Conservation (phyloP, 2,797 vertebrate species). For the Rhinatrema bivittatum region DNA sequence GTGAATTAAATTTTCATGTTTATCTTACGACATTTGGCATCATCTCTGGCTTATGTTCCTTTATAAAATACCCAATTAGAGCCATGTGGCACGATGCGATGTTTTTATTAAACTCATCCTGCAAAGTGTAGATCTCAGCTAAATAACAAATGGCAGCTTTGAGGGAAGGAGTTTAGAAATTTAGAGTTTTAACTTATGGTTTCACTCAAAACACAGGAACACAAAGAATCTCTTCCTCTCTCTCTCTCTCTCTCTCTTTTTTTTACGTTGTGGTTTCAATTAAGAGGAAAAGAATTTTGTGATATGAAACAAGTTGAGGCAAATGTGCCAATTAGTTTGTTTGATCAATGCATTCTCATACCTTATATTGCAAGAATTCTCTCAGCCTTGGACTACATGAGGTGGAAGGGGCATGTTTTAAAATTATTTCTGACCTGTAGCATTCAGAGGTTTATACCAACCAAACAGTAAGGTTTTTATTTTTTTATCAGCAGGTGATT, state of each 20-base stretch:
- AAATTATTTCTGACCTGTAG: too few species aligned
- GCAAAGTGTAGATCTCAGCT: neutral
- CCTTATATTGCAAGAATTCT: too few species aligned
- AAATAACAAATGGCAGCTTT: conserved; percentile 8
- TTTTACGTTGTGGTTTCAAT: neutral
- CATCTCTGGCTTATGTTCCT: conserved; percentile 4
- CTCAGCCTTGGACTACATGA: too few species aligned
- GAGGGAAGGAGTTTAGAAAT: neutral
- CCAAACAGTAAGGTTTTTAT: too few species aligned
- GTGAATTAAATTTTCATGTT: conserved; percentile 31
- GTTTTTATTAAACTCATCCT: neutral
- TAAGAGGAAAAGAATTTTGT: too few species aligned
- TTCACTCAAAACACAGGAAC: neutral
- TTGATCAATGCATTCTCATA: too few species aligned
- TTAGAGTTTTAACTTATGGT: conserved; percentile 2
- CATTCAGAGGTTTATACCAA: too few species aligned
- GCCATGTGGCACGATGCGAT: neutral
- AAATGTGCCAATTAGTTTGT: too few species aligned
- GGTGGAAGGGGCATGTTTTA: too few species aligned
- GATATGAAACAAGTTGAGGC: too few species aligned
- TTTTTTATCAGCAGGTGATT: too few species aligned
- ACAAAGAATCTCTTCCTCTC: neutral
- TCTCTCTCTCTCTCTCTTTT: neutral
- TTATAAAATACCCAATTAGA: neutral
- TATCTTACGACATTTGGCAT: conserved; percentile 32